Evolutionary conservation across 2,113 vertebrate genomes (phyloP), one percentile per base, ranked within the genome.

Genomic region (Microcebus tavaratra): DNA sequence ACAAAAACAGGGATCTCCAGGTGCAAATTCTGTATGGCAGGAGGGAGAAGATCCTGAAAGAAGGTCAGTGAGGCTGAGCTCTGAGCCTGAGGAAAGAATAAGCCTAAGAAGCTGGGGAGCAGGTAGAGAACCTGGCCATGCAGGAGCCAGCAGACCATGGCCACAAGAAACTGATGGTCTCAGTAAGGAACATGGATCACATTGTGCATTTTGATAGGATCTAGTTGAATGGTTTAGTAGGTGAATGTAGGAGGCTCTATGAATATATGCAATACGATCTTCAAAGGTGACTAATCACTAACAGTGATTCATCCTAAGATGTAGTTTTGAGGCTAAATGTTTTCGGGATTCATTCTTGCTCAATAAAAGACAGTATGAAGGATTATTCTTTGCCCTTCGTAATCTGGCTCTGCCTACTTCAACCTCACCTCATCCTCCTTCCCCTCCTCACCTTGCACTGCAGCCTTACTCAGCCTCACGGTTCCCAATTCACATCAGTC

Each of bases 201-300:
- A 57, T 48, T 88, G 75, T 78, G 9, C 27, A 29, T 65, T 96
- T 85, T 75, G 14, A 85, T 81, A 76, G 23, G 8, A 90, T 53
- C 61, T 79, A 55, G 42, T 59, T 42, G 50, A 61, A 36, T n/a
- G 36, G 13, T 39, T 86, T 70, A 63, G 9, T 59, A 63, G 34
- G 20, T n/a, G 93, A 86, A 20, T 59, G 0, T 53, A 53, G 27
- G 15, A 63, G 42, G 50, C 14, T 39, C 31, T 85, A 61, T 53
- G 76, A 79, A 67, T n/a, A 50, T 15, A 90, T 85, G 57, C 13
- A 83, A 18, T 18, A 10, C 8, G 5, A 68, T 55, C 53, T 92
- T 94, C 75, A 50, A 70, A 97, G 21, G 82, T 73, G 18, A 86
- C 61, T 48, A 50, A 61, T 63, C 34, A 53, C 70, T 65, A 59